Base-by-base conservation (phyloP, 2,113 vertebrate genomes). In the Lophotis ruficrista region DNA sequence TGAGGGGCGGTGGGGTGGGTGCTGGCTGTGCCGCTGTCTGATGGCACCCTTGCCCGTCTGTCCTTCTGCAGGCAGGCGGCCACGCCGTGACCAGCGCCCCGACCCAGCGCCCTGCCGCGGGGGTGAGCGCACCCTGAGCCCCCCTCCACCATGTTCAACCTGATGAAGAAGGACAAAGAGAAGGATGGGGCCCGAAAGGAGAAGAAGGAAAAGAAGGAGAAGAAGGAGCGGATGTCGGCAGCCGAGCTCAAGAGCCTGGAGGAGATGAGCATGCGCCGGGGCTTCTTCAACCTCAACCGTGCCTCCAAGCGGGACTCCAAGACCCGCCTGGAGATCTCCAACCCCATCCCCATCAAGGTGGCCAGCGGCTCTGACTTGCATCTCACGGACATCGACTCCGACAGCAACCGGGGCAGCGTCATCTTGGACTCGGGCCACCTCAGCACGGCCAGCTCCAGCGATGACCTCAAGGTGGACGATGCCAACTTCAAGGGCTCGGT, bases 311-410 rank as follows among this genome's bases (percentile, higher is more conserved):
- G 98, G 48, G 99, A 99, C 28, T 97, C 98, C 5, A 99, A 97
- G 97, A 94, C 95, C 10, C 99, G 98, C 84, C 86, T 99, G 97
- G 99, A 99, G 97, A 99, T 99, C 94, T 99, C 99, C 66, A 98
- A 98, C 97, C 99, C 99, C 45, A 99, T 99, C 73, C 99, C 99
- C 57, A 99, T 99, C 94, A 99, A 99, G 95, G 99, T 99, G 87
- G 98, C 99, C 37, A 99, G 98, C 8, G 98, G 98, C 97, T 98
- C 98, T 0, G 99, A 99, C 95, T 98, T 99, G 86, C 98, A 97
- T 82, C 98, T 99, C 76, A 99, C 98, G 0, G 98, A 98, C 79
- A 96, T 98, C 1, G 98, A 99, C 80, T 97, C 98, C 0, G 99
- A 99, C 93, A 98, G 97, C 87, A 98, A 98, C 95, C 97, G 99